Evolutionary conservation across 2,797 vertebrate species (phyloP).

Genomic region (Telmatherina bonti): DNA sequence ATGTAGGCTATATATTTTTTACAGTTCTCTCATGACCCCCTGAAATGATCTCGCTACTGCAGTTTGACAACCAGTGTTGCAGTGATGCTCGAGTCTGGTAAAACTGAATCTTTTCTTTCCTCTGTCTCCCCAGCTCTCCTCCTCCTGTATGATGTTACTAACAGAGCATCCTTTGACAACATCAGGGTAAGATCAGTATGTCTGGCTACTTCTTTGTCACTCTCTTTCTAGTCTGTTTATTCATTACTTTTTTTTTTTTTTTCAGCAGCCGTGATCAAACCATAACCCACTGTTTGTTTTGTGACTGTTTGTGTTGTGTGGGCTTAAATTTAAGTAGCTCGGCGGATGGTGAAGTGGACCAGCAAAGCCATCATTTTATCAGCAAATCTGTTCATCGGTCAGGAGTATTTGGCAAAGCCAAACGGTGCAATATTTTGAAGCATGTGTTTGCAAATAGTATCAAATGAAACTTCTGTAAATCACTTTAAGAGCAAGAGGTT

Average conservation of each 20-base stretch:
- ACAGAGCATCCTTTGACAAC: conserved; percentile 94
- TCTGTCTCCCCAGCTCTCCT: conserved; percentile 86
- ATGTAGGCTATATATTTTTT: too few relatives aligned
- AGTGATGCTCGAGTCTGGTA: not conserved
- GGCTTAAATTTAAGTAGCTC: too few relatives aligned
- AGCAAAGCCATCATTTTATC: not conserved
- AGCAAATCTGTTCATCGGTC: not conserved
- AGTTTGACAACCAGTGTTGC: too few relatives aligned
- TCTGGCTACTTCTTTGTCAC: not conserved
- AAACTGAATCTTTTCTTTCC: conserved; percentile 10
- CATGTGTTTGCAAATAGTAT: too few relatives aligned
- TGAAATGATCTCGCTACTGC: too few relatives aligned
- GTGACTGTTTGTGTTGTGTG: too few relatives aligned
- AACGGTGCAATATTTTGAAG: too few relatives aligned
- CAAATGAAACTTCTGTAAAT: not conserved
- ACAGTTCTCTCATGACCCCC: too few relatives aligned
- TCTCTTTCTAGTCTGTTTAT: not conserved
- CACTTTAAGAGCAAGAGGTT: too few relatives aligned
- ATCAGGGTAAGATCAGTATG: conserved; percentile 84
- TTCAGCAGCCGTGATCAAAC: too few relatives aligned
- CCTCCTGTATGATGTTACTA: conserved; percentile 93
- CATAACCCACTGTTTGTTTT: too few relatives aligned
- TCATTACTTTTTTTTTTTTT: not conserved
- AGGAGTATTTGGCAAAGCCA: not conserved
- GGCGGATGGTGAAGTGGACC: not conserved